Evolutionary conservation across 2,113 vertebrate species (phyloP).

Genomic region (Irena cyanogastra): DNA sequence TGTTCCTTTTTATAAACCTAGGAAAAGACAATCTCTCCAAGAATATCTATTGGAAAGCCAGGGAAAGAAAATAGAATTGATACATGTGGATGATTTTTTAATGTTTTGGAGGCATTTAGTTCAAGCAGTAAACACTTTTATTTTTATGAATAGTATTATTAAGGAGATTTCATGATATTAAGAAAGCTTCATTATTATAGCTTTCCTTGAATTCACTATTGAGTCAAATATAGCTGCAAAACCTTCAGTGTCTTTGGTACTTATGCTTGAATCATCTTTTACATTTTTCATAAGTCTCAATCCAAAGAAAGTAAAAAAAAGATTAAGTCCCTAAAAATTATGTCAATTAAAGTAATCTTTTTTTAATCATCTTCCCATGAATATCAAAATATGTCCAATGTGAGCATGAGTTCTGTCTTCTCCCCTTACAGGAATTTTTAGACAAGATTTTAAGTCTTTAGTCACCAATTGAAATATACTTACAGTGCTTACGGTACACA

Average conservation of each 20-base stretch:
- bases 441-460: background rate
- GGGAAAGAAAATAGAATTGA: background rate
- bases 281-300: conserved; percentile 23
- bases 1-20: background rate
- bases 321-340: background rate
- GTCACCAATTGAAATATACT: background rate
- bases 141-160: background rate
- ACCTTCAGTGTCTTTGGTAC: background rate
- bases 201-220: background rate
- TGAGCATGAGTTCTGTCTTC: background rate
- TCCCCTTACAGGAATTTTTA: background rate
- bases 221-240: conserved; percentile 29
- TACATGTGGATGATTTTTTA: background rate
- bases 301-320: background rate
- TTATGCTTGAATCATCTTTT: conserved; percentile 18
- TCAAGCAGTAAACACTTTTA: background rate
- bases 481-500: background rate
- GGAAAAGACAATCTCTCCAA: background rate
- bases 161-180: background rate
- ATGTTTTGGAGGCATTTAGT: background rate
- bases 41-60: background rate
- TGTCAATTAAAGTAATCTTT: background rate
- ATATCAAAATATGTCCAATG: background rate
- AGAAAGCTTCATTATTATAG: background rate
- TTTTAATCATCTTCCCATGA: background rate